These are phyloP conservation scores for Chironomus striatipennis DNA, from an alignment of 1,140 invertebrate genomes.

Conservation along the genomic window DNA sequence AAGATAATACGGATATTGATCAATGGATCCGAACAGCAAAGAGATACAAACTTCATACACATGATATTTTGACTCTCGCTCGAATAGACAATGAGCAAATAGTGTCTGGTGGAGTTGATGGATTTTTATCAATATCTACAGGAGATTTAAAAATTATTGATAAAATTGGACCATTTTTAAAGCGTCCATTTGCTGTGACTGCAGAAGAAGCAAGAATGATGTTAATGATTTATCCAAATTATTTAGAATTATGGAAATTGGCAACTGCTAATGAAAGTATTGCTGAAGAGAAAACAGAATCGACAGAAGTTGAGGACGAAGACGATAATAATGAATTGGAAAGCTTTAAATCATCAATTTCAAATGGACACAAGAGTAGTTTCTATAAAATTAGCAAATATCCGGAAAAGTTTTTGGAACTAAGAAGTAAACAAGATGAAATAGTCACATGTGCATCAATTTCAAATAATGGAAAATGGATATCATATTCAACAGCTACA, in stretches of 20 bases:
- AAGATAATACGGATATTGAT: constrained; percentile 40
- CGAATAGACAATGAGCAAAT: constrained; percentile 51
- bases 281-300: constrained; percentile 32
- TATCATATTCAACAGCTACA: constrained; percentile 63
- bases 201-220: constrained; percentile 50
- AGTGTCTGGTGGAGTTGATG: constrained; percentile 71
- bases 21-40: constrained; percentile 75
- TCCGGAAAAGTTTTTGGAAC: constrained; percentile 55
- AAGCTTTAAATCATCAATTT: constrained; percentile 27
- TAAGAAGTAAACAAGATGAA: constrained; percentile 52
- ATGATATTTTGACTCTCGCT: constrained; percentile 68
- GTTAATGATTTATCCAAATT: constrained; percentile 58
- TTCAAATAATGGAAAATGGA: constrained; percentile 54
- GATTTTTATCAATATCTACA: constrained; percentile 57
- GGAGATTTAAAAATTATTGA: constrained; percentile 54
- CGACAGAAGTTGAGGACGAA: constrained; percentile 29
- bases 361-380: constrained; percentile 29
- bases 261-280: constrained; percentile 39
- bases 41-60: constrained; percentile 61
- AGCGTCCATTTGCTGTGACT: constrained; percentile 50
- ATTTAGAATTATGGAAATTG: constrained; percentile 56
- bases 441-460: constrained; percentile 57
- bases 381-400: constrained; percentile 40
- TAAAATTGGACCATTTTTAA: constrained; percentile 61
- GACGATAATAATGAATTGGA: constrained; percentile 27